Evolutionary conservation across 2,113 vertebrate species (phyloP), one percentile per base, ranked within the genome.

Genomic region (Morone saxatilis): DNA sequence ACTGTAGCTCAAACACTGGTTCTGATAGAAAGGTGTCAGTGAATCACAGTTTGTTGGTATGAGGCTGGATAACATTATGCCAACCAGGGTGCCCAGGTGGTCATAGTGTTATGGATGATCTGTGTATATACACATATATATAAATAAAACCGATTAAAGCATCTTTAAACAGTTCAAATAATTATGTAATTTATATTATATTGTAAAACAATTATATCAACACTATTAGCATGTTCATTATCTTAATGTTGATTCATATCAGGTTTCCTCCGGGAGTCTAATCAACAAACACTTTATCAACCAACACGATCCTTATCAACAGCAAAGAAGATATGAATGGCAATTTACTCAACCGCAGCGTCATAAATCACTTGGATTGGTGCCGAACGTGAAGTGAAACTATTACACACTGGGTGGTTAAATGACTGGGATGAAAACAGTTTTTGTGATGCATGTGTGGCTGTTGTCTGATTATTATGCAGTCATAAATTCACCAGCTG

Each of bases 311-410:
- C 70, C 68, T 82, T 67, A 88, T 71, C 72, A 85, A 69, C 78
- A 63, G 66, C 80, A 71, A 79, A 88, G 78, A 90, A 88, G 85
- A 94, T 91, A 86, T 83, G 66, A 91, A 86, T 75, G 60, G 60
- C 53, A 85, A 88, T 91, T 90, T 85, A 84, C 82, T 89, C 53
- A 74, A 56, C 78, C 40, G 57, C 67, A 75, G 67, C 68, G 1
- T 80, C 74, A 74, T 88, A 87, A 92, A 94, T 93, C 90, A 90
- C 70, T 87, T 38, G 66, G 60, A 81, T 61, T 67, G 67, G 51
- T 69, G 75, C 62, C 4, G 6, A 85, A 75, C 22, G 12, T 50
- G 22, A 60, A 57, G 62, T 41, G 20, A 76, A 83, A 76, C 76
- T 78, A 86, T 85, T 89, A 83, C 77, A 75, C 76, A 68, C 75